A percentile compares a stretch with the other conserved stretches of the same genome.
Conservation (phyloP, 2,797 vertebrate genomes). For the Ispidina picta region DNA sequence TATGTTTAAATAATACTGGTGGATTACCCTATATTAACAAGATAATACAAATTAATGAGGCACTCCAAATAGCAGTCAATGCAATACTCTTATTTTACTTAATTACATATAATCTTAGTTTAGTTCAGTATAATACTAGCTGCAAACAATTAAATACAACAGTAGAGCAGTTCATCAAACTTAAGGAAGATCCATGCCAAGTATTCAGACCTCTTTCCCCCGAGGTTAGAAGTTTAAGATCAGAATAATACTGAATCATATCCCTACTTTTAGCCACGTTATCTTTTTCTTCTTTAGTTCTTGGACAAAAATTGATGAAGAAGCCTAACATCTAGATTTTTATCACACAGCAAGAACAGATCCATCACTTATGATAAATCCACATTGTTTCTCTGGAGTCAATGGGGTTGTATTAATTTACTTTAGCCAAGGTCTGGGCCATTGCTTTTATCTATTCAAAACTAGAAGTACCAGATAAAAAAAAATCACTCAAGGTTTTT, state of each 20-base stretch:
- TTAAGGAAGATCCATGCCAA: conserved; percentile 61
- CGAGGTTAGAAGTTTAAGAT: conserved; percentile 26
- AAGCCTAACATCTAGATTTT: conserved; percentile 52
- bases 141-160: conserved; percentile 70
- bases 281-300: conserved; percentile 20
- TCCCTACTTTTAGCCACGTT: conserved; percentile 3
- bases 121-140: conserved; percentile 52
- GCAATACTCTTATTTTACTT: conserved; percentile 37
- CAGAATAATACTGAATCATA: conserved; percentile 46
- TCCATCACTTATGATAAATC: conserved; percentile 26
- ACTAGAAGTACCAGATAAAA: conserved; percentile 30
- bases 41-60: conserved; percentile 66
- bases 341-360: conserved; percentile 40
- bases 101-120: conserved; percentile 69
- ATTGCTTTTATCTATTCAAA: conserved; percentile 40
- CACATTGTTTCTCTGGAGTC: not conserved
- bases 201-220: conserved; percentile 34
- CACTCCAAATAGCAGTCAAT: conserved; percentile 10
- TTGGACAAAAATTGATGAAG: conserved; percentile 50
- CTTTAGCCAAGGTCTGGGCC: conserved; percentile 13
- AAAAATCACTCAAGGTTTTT: not conserved
- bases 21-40: conserved; percentile 24
- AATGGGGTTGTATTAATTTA: conserved; percentile 35
- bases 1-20: not conserved
- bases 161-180: conserved; percentile 64